Base-by-base conservation (phyloP, 92 coral and sea anemone species). In the Paramuricea clavata region DNA sequence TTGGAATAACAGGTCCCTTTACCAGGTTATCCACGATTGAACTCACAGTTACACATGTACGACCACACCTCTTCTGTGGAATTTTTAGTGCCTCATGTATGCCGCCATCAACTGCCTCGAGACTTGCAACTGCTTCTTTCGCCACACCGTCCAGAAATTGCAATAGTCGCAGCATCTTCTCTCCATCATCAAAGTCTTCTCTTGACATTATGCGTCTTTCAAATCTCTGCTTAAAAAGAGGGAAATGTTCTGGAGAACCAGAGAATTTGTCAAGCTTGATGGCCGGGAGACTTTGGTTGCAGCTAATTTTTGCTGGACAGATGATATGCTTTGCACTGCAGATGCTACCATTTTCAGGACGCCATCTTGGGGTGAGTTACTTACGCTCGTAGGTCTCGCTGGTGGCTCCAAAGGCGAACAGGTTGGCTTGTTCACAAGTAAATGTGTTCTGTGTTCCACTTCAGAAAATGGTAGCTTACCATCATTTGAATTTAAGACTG, bases 141-240 rank as follows among this genome's bases (percentile, higher is more conserved):
- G 85, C 90, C 23, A 81, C 88, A 27, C 93, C 88, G 4, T 36
- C 85, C 5, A 90, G 81, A 27, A 86, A 81, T 80, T 90, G 90
- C 13, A 85, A 90, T 1, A 86, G 80, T 6, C 88, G 88, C n/a
- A 77, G 30, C 90, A 90, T 90, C 35, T 87, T n/a, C 47, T 87
- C 86, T 6, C 90, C 83, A 36, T 90, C 93, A 35, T 89, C 83
- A 27, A 86, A 81, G 28, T 79, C 85, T 5, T 83, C 41, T 79
- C 80, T 87, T 28, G 82, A 60, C 50, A 82, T 82, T 11, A 90
- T 60, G 23, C 85, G 89, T 59, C 62, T 90, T 25, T 87, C 62
- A 69, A 90, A 90, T 65, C 91, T 22, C 30, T 87, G 76, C 17
- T 87, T 90, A 54, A 90, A 90, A 56, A 68, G 34, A 0, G 92